phyloP scores from a whole-genome alignment of 2,888 invertebrate genomes.

The Epistrophe grossulariae region DNA sequence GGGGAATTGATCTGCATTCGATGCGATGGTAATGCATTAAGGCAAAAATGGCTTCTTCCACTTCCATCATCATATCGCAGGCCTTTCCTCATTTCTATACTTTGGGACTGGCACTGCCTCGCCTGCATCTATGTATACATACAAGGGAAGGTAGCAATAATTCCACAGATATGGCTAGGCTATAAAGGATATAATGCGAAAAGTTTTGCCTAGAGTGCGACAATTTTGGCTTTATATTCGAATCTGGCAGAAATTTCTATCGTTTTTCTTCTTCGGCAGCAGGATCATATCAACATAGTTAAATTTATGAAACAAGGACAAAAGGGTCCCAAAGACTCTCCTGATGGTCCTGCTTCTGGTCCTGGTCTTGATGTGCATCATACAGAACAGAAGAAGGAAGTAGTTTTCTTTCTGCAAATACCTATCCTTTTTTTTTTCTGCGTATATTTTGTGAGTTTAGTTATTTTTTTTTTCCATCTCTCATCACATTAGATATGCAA shows the following conservation, averaged over 20 bases:
- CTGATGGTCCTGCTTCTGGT: neutral
- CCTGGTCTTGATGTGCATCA: constrained; percentile 12
- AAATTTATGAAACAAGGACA: constrained; percentile 31
- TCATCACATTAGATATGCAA: constrained; percentile 72
- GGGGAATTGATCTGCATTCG: constrained; percentile 72
- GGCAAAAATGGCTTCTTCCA: constrained; percentile 53
- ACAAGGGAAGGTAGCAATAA: constrained; percentile 52
- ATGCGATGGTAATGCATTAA: constrained; percentile 61
- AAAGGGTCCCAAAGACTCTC: neutral
- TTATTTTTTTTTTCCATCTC: constrained; percentile 16
- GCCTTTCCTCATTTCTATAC: neutral
- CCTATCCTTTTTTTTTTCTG: constrained; percentile 9
- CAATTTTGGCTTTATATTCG: constrained; percentile 62
- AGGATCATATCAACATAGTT: constrained; percentile 36
- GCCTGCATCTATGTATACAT: neutral
- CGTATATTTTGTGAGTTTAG: constrained; percentile 16
- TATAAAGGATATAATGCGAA: constrained; percentile 70
- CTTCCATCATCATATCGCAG: neutral
- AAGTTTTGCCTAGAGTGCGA: constrained; percentile 63
- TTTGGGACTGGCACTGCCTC: neutral
- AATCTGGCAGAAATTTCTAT: constrained; percentile 40
- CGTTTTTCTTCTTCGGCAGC: constrained; percentile 15
- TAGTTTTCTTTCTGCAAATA: constrained; percentile 34
- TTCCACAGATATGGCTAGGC: constrained; percentile 39
- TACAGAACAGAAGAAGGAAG: constrained; percentile 29